Conservation (phyloP, 2,113 vertebrate species). For the Condylura cristata region DNA sequence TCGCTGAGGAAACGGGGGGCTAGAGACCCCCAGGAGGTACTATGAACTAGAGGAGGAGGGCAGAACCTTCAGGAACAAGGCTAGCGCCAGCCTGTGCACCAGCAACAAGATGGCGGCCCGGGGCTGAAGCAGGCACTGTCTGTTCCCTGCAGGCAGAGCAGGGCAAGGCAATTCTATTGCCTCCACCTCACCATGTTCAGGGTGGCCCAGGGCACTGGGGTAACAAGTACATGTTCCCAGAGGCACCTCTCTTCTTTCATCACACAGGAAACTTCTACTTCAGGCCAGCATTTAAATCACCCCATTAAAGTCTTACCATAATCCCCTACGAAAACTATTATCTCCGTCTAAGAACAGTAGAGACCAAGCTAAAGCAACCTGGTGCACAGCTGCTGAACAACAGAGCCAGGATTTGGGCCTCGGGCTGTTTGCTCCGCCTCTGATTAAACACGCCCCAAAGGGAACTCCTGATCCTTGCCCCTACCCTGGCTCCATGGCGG, state of each 20-base stretch:
- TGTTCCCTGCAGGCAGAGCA: neutral
- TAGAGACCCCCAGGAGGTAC: slow-evolving; percentile 71
- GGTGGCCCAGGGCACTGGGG: neutral
- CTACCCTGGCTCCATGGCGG: neutral
- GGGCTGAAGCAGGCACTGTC: neutral
- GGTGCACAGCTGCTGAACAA: neutral
- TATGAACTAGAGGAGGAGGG: slow-evolving; percentile 81
- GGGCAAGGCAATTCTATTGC: neutral
- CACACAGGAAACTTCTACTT: neutral
- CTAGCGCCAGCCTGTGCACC: slow-evolving; percentile 79
- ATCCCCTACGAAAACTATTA: neutral
- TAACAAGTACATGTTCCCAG: neutral
- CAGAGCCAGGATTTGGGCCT: neutral
- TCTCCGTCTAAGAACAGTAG: neutral
- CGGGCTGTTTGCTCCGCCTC: neutral
- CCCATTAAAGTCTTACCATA: neutral
- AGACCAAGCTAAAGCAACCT: neutral
- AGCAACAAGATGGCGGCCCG: neutral
- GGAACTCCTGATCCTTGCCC: neutral
- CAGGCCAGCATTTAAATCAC: neutral
- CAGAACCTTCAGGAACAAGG: slow-evolving; percentile 88
- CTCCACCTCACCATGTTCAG: slow-evolving; percentile 52
- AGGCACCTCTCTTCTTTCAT: neutral
- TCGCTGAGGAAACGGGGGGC: slow-evolving; percentile 35
- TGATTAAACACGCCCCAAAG: neutral